A percentile compares a stretch with the other conserved stretches of the same genome.
Conservation (phyloP, 2,888 invertebrate species). For the Cerastoderma edule region DNA sequence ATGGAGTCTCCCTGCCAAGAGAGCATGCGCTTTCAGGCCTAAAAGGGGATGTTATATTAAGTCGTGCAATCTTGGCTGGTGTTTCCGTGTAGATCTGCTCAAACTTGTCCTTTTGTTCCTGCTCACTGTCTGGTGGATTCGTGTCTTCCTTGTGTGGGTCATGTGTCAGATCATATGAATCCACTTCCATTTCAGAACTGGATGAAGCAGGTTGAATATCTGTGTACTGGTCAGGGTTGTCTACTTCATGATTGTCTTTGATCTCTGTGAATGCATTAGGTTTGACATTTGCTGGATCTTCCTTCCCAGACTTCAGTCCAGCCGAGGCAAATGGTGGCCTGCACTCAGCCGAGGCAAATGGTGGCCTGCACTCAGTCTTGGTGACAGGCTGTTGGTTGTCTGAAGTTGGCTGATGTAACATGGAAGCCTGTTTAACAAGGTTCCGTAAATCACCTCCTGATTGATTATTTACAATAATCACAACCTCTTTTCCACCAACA, state of each 20-base stretch:
- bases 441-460: constrained; percentile 7
- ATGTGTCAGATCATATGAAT: background rate
- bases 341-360: too few relatives aligned
- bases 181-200: constrained; percentile 18
- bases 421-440: background rate
- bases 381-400: too few relatives aligned
- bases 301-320: too few relatives aligned
- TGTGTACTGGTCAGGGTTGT: too few relatives aligned
- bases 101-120: constrained; percentile 31
- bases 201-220: background rate
- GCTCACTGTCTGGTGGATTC: background rate
- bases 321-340: too few relatives aligned
- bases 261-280: too few relatives aligned
- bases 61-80: constrained; percentile 52
- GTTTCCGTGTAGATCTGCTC: constrained; percentile 49
- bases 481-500: constrained; percentile 54
- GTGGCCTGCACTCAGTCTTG: too few relatives aligned
- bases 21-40: constrained; percentile 62
- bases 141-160: background rate
- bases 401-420: too few relatives aligned
- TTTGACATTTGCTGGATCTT: too few relatives aligned
- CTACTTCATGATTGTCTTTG: too few relatives aligned
- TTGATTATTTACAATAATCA: constrained; percentile 57
- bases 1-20: constrained; percentile 54
- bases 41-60: constrained; percentile 55